phyloP scores from a whole-genome alignment of 2,888 invertebrate species.

The Tenthredo notha region DNA sequence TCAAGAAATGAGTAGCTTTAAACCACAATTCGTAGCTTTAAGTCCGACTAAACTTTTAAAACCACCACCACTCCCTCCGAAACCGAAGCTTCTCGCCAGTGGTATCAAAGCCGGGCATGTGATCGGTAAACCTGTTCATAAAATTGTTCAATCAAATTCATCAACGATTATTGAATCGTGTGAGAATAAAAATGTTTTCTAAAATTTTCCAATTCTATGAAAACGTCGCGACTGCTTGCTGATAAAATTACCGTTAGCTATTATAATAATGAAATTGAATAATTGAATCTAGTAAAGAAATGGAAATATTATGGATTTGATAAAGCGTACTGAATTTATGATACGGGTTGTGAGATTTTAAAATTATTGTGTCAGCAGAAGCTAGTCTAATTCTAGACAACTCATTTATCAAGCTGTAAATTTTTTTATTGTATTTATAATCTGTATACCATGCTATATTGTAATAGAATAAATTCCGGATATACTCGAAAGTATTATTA shows the following conservation, averaged over 20 bases:
- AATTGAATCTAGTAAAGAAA: background rate
- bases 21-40: conserved; percentile 60
- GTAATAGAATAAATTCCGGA: conserved; percentile 37
- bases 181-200: conserved; percentile 68
- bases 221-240: conserved; percentile 16
- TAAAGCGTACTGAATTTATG: background rate
- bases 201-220: conserved; percentile 29
- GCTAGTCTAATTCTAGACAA: conserved; percentile 38
- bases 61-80: conserved; percentile 88
- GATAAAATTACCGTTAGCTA: conserved; percentile 14
- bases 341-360: conserved; percentile 28
- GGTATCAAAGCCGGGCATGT: conserved; percentile 70
- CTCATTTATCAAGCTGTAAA: conserved; percentile 4
- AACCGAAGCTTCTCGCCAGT: conserved; percentile 86
- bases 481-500: conserved; percentile 53
- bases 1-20: conserved; percentile 57
- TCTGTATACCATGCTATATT: conserved; percentile 27
- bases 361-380: conserved; percentile 34
- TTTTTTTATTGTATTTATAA: conserved; percentile 72
- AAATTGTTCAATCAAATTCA: conserved; percentile 64
- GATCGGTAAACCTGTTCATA: conserved; percentile 70
- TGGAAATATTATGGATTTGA: background rate
- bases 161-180: conserved; percentile 64
- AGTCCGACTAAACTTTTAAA: conserved; percentile 72
- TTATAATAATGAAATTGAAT: background rate